phyloP scores from a whole-genome alignment of 1,140 invertebrate species.

The Helicorthomorpha holstii region DNA sequence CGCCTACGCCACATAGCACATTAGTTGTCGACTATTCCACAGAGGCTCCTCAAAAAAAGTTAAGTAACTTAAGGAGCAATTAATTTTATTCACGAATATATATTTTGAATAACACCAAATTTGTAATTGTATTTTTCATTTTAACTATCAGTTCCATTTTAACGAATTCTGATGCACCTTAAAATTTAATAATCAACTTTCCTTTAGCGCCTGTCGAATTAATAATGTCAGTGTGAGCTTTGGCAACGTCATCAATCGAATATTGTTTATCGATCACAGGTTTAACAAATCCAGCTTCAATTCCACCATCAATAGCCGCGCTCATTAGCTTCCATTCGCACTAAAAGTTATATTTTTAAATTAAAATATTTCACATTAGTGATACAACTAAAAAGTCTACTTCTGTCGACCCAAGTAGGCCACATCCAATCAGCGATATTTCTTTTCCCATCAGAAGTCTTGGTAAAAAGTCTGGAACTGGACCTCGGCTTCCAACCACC shows the following conservation, averaged over 20 bases:
- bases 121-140: too few relatives aligned
- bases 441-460: constrained; percentile 34
- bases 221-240: constrained; percentile 24
- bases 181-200: too few relatives aligned
- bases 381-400: constrained; percentile 22
- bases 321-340: constrained; percentile 24
- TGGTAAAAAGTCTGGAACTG: constrained; percentile 31
- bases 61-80: too few relatives aligned
- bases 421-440: constrained; percentile 28
- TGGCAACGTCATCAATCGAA: constrained; percentile 23
- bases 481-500: constrained; percentile 34
- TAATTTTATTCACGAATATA: too few relatives aligned
- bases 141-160: too few relatives aligned
- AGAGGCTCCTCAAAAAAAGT: too few relatives aligned
- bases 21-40: too few relatives aligned
- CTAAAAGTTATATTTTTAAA: constrained; percentile 17
- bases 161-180: too few relatives aligned
- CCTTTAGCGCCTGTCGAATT: constrained; percentile 18
- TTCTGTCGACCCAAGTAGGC: constrained; percentile 20
- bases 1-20: too few relatives aligned
- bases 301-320: constrained; percentile 24
- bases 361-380: not conserved
- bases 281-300: constrained; percentile 28
- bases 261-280: constrained; percentile 31
- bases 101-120: too few relatives aligned